Base-by-base conservation (phyloP, 2,888 invertebrate species). In the Pemphredon lugubris region DNA sequence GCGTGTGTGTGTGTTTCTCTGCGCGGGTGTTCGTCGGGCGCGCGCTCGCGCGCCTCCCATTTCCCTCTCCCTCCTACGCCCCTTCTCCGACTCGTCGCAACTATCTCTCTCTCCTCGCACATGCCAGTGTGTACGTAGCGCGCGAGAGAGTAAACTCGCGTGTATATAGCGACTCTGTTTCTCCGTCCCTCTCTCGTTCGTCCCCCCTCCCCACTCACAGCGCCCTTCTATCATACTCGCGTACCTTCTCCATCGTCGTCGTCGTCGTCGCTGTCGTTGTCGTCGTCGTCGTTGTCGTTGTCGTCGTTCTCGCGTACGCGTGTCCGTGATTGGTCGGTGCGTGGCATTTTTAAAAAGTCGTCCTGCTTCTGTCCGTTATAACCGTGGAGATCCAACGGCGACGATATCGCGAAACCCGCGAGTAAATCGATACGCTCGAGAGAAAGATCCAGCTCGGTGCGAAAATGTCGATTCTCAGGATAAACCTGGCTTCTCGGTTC, bases 261-360 rank as follows among this genome's bases (percentile, higher is more conserved):
- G 13, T 53, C 34, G 34, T 39, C 32, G 42, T 26, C n/a, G 50
- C 9, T n/a, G 13, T 53, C 34, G 34, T 39, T 26, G 42, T 26
- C 45, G 68, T 71, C 57, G 45, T n/a, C n/a, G n/a, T n/a, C n/a
- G n/a, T n/a, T n/a, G n/a, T n/a, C n/a, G 50, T n/a, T n/a, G 13
- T 53, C 34, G 34, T 39, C 32, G 42, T 26, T 42, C 60, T 71
- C 57, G 45, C 39, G 40, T 50, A 42, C 63, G 58, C 68, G 66
- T 68, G 65, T 66, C 26, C 74, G 69, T 72, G 79, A 79, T 79
- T 79, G 79, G 79, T 71, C 72, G 79, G 61, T 72, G 79, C 79
- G 79, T 79, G 77, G 77, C 77, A 79, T 79, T 79, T 79, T 79
- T 79, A 68, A 79, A 79, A 79, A 79, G 72, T 70, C 68, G 68